These are phyloP conservation scores for Palloptera scutellata DNA, from an alignment of 2,888 invertebrate species.

Conservation along the genomic window DNA sequence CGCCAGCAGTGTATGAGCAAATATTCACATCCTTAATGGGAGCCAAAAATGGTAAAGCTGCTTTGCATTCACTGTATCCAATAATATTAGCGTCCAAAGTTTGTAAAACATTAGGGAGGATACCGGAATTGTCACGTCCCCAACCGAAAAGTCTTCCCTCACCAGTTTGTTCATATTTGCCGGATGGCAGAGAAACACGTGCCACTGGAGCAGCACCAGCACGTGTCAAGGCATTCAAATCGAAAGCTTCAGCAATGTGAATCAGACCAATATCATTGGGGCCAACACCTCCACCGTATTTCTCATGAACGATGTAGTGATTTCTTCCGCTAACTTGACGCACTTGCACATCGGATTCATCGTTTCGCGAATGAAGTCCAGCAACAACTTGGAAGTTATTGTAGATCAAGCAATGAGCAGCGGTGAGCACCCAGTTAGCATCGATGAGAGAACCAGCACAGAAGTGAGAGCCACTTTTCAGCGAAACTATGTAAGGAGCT, in stretches of 20 bases:
- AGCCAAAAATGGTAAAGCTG: slow-evolving; percentile 41
- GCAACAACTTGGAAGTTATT: slow-evolving; percentile 52
- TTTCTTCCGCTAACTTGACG: slow-evolving; percentile 41
- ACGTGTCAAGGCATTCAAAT: slow-evolving; percentile 47
- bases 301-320: slow-evolving; percentile 52
- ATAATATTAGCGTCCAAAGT: slow-evolving; percentile 49
- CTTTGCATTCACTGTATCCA: slow-evolving; percentile 40
- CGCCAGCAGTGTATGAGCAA: slow-evolving; percentile 53
- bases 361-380: slow-evolving; percentile 58
- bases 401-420: slow-evolving; percentile 55
- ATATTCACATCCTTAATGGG: slow-evolving; percentile 46
- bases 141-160: slow-evolving; percentile 52
- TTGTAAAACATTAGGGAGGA: slow-evolving; percentile 49
- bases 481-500: slow-evolving; percentile 64
- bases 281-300: slow-evolving; percentile 59
- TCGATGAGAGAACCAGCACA: slow-evolving; percentile 64
- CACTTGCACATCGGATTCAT: slow-evolving; percentile 45
- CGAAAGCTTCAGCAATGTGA: slow-evolving; percentile 46
- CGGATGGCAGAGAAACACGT: slow-evolving; percentile 43
- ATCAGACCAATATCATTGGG: slow-evolving; percentile 69
- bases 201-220: slow-evolving; percentile 47
- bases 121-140: slow-evolving; percentile 52
- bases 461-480: slow-evolving; percentile 48
- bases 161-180: slow-evolving; percentile 39
- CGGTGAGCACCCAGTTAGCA: slow-evolving; percentile 58